These are phyloP conservation scores for Semibalanus balanoides DNA, from an alignment of 1,140 invertebrate genomes.

Conservation along the genomic window DNA sequence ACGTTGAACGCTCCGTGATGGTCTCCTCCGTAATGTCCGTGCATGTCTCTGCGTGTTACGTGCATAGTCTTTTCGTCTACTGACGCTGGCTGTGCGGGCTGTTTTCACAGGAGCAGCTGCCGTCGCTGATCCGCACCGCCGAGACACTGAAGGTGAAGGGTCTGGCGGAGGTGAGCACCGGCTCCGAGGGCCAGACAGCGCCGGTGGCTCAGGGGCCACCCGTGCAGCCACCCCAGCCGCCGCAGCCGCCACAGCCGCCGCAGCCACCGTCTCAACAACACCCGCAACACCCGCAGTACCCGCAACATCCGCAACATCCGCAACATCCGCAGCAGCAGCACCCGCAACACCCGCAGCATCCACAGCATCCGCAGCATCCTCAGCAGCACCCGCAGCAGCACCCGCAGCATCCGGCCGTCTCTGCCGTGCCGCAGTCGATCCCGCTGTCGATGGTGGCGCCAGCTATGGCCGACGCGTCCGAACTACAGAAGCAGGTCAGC, in stretches of 20 bases:
- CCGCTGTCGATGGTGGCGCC: not conserved
- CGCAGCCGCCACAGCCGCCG: slow-evolving; percentile 14
- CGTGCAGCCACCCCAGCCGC: slow-evolving; percentile 10
- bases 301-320: slow-evolving; percentile 13
- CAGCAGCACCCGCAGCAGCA: slow-evolving; percentile 12
- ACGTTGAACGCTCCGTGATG: too few relatives aligned
- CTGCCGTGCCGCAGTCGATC: not conserved
- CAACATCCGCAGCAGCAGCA: slow-evolving; percentile 11
- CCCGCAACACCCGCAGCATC: slow-evolving; percentile 12
- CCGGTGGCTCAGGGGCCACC: not conserved
- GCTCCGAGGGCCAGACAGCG: not conserved
- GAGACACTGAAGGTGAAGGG: slow-evolving; percentile 84
- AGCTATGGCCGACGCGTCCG: not conserved
- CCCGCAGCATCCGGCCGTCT: slow-evolving; percentile 9
- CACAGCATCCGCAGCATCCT: slow-evolving; percentile 13
- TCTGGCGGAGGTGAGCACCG: slow-evolving; percentile 51
- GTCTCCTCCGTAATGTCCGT: too few relatives aligned
- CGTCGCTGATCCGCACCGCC: slow-evolving; percentile 72
- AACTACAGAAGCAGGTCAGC: not conserved
- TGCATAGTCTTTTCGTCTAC: too few relatives aligned
- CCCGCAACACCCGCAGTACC: slow-evolving; percentile 10
- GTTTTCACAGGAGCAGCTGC: slow-evolving; percentile 50
- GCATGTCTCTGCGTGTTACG: too few relatives aligned
- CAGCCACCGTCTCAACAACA: slow-evolving; percentile 10
- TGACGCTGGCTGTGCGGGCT: not conserved